These are phyloP conservation scores for Euwallacea similis DNA, from an alignment of 1,140 invertebrate species.

Conservation along the genomic window DNA sequence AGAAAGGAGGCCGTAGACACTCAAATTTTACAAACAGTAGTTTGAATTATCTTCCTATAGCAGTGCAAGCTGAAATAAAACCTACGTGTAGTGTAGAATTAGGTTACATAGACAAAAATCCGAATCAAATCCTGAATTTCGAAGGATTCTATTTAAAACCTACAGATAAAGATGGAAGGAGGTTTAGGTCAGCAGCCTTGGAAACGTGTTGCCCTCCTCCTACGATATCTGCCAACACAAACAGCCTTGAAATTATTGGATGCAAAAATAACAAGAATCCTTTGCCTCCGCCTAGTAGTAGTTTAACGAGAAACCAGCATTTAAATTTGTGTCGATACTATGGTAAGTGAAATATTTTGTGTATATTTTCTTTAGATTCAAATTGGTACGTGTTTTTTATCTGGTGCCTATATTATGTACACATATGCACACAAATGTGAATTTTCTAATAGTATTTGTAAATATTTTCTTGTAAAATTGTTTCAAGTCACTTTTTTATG, in stretches of 20 bases:
- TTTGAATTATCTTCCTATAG: conserved; percentile 54
- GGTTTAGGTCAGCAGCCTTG: conserved; percentile 67
- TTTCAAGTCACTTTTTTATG: too few species aligned
- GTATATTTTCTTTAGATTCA: too few species aligned
- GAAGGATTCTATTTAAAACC: conserved; percentile 51
- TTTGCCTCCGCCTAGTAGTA: conserved; percentile 61
- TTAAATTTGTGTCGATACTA: conserved; percentile 70
- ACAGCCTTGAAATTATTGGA: conserved; percentile 68
- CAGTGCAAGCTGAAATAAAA: conserved; percentile 49
- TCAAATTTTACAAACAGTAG: conserved; percentile 65
- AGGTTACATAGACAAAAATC: conserved; percentile 52
- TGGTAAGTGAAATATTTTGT: conserved; percentile 49
- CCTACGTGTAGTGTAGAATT: conserved; percentile 48
- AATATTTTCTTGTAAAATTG: too few species aligned
- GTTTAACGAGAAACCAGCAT: conserved; percentile 66
- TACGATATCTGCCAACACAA: conserved; percentile 65
- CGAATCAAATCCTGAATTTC: conserved; percentile 46
- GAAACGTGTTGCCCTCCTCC: conserved; percentile 67
- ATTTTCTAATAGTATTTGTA: too few species aligned
- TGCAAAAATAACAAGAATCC: conserved; percentile 64
- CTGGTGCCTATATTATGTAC: not conserved
- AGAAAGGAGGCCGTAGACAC: conserved; percentile 58
- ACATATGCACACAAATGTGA: too few species aligned
- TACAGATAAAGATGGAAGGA: conserved; percentile 52
- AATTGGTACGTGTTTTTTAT: too few species aligned